Conservation (phyloP, 2,888 invertebrate genomes). For the Limnephilus marmoratus region DNA sequence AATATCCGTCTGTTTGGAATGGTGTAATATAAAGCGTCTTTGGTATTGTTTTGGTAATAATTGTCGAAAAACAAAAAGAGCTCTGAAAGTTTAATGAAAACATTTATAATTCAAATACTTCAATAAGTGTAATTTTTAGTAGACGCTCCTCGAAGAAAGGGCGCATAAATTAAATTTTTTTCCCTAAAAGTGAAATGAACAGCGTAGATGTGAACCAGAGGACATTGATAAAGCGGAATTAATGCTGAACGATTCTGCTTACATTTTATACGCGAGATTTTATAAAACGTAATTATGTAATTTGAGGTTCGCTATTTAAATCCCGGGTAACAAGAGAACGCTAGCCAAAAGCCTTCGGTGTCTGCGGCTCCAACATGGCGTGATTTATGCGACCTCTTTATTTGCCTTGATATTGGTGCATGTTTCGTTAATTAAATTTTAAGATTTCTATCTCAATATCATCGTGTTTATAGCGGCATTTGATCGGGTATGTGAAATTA, state of each 20-base stretch:
- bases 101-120: not conserved
- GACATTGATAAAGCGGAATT: not conserved
- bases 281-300: constrained; percentile 7
- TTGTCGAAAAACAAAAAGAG: not conserved
- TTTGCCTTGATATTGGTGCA: constrained; percentile 60
- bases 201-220: not conserved
- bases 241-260: not conserved
- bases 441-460: constrained; percentile 27
- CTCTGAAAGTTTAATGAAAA: not conserved
- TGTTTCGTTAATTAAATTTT: constrained; percentile 56
- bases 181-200: not conserved
- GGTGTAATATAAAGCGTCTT: not conserved
- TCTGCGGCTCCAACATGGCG: constrained; percentile 46
- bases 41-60: not conserved
- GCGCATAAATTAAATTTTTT: not conserved
- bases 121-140: not conserved
- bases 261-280: not conserved
- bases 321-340: constrained; percentile 32
- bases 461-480: constrained; percentile 15
- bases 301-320: constrained; percentile 27
- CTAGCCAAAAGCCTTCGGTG: constrained; percentile 11
- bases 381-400: constrained; percentile 62
- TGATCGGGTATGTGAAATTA: constrained; percentile 8
- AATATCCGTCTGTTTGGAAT: not conserved
- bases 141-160: not conserved